phyloP scores from a whole-genome alignment of 92 coral and sea anemone genomes.

The Epizoanthus stellaris region DNA sequence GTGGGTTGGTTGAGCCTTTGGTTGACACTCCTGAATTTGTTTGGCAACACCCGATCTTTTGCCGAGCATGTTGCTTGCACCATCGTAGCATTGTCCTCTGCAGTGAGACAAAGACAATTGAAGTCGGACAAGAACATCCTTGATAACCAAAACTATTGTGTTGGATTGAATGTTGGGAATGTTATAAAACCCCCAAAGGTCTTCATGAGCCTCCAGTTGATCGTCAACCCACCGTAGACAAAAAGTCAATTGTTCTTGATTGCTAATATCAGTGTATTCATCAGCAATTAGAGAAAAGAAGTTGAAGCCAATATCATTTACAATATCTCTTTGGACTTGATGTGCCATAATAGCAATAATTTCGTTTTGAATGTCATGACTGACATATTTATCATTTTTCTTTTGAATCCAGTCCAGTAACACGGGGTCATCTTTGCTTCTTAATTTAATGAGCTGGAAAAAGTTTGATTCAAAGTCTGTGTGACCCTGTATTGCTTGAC shows the following conservation, averaged over 20 bases:
- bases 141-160: slow-evolving; percentile 47
- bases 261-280: slow-evolving; percentile 35
- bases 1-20: slow-evolving; percentile 67
- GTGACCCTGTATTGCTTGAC: slow-evolving; percentile 51
- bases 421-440: slow-evolving; percentile 65
- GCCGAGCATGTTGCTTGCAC: slow-evolving; percentile 51
- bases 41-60: slow-evolving; percentile 52
- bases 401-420: slow-evolving; percentile 45
- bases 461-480: slow-evolving; percentile 54
- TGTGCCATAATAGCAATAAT: slow-evolving; percentile 40
- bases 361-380: slow-evolving; percentile 43
- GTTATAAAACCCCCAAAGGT: slow-evolving; percentile 42
- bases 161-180: slow-evolving; percentile 48
- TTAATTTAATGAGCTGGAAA: slow-evolving; percentile 52
- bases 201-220: slow-evolving; percentile 42
- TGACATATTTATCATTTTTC: slow-evolving; percentile 27
- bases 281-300: slow-evolving; percentile 38
- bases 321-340: slow-evolving; percentile 33
- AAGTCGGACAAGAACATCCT: slow-evolving; percentile 47
- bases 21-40: slow-evolving; percentile 59
- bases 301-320: slow-evolving; percentile 37
- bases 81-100: slow-evolving; percentile 54
- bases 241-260: slow-evolving; percentile 47
- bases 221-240: slow-evolving; percentile 54
- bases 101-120: slow-evolving; percentile 39